Conservation (phyloP, 2,113 vertebrate genomes). For the Microtus montanus region DNA sequence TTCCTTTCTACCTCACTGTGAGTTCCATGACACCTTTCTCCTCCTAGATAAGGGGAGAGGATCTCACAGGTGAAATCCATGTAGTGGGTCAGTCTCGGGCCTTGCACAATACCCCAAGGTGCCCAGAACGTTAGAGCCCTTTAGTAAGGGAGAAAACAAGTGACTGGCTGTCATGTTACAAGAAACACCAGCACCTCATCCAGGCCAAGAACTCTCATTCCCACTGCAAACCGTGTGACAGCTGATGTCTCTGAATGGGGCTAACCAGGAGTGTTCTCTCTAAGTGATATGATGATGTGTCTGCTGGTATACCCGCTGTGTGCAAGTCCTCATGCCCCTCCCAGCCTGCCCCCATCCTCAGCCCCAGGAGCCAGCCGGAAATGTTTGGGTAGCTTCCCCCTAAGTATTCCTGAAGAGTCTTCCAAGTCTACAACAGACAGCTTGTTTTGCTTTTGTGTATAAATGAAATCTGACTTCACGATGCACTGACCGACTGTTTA, state of each 20-base stretch:
- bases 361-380: neutral
- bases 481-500: neutral
- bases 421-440: neutral
- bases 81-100: neutral
- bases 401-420: neutral
- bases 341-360: neutral
- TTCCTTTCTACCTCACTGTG: neutral
- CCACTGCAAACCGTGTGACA: fast-evolving
- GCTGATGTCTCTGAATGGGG: fast-evolving
- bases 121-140: neutral
- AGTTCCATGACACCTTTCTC: neutral
- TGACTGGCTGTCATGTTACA: fast-evolving
- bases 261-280: neutral
- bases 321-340: neutral
- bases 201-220: neutral
- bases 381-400: neutral
- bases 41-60: neutral
- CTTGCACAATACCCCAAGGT: no score
- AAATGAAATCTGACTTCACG: neutral
- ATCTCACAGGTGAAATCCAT: fast-evolving
- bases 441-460: neutral
- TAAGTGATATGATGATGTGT: neutral
- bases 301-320: neutral
- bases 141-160: fast-evolving
- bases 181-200: neutral